Evolutionary conservation across 2,113 vertebrate species (phyloP), one percentile per base, ranked within the genome.

Genomic region (Cebus imitator): DNA sequence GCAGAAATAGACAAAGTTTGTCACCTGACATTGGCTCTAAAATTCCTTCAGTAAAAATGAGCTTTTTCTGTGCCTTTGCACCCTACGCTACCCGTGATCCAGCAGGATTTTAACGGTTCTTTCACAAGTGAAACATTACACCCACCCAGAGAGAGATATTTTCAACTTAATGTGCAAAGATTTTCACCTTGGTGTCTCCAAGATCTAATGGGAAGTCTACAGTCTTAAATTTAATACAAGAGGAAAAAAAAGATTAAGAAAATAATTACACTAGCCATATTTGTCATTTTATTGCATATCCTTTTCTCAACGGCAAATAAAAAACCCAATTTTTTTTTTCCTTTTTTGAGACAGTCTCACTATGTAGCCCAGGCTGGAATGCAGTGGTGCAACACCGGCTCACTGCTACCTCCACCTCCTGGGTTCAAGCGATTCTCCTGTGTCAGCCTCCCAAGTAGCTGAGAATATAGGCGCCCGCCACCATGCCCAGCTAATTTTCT

Each of bases 51-150:
- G 9, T 48, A 43, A 61, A 91, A 37, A 20, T 14, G 27, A 61
- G 40, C 37, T 79, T 90, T 84, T 84, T 11, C 84, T 85, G 45
- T 85, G 57, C 45, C 85, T 83, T 94, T 61, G 25, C 76, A 81
- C 90, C 52, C 78, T 79, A 58, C 87, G 50, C 73, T 64, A 61
- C 92, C 84, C 82, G 73, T 48, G 79, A 90, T 89, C 64, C n/a
- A 0, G 0, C 13, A 61, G 64, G 57, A 96, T 90, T 94, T 90
- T 85, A 84, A 96, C 87, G 90, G 72, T 64, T 93, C 45, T 84
- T 92, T 95, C 90, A 57, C 79, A 78, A 72, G 90, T 93, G 87
- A 94, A 96, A 95, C 30, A 35, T 87, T 12, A 97, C 75, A 96
- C 91, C 35, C 40, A n/a, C 61, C 50, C 70, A 66, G 66, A 68